Evolutionary conservation across 1,140 invertebrate species (phyloP), one percentile per base, ranked within the genome.

Genomic region (Magallana ariakensis): DNA sequence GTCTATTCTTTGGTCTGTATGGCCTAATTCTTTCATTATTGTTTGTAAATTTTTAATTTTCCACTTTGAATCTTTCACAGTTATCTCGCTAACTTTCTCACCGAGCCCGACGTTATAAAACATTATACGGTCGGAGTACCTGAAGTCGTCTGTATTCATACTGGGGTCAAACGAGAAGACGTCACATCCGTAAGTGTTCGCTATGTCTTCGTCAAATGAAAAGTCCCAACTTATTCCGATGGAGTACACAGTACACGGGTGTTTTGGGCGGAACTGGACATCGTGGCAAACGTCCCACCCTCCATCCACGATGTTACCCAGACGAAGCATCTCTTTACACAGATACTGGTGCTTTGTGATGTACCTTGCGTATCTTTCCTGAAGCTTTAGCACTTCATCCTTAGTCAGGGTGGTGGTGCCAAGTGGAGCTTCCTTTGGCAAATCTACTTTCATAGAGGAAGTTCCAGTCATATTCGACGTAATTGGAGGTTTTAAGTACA

Each of bases 181-280:
- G 15, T 82, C 80, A 82, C 80, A 82, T 56, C 80, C 80, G 53
- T 82, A 82, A 9, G 80, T 55, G 19, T 56, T 82, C 10, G 53
- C 80, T n/a, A 82, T 82, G 80, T 82, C 80, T 16, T 82, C 80
- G 16, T 82, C 80, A 82, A 82, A 82, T n/a, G 80, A 82, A n/a
- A 82, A 82, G 19, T 56, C 80, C 9, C 54, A 54, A 54, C 80
- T 82, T 55, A 54, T 82, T 26, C 83, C 83, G 10, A 84, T 15
- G 11, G 83, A 84, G 16, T 84, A 84, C 13, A 84, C 83, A 9
- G 62, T 33, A 62, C 83, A 84, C n/a, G 83, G 19, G 13, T 19
- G 3, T 62, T 58, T 26, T 7, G 83, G 83, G 1, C 83, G 56
- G 57, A 84, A 84, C 26, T 10, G 26, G 33, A 62, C 16, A 62